Evolutionary conservation across 2,797 vertebrate species (phyloP).

Genomic region (Danio albolineatus): DNA sequence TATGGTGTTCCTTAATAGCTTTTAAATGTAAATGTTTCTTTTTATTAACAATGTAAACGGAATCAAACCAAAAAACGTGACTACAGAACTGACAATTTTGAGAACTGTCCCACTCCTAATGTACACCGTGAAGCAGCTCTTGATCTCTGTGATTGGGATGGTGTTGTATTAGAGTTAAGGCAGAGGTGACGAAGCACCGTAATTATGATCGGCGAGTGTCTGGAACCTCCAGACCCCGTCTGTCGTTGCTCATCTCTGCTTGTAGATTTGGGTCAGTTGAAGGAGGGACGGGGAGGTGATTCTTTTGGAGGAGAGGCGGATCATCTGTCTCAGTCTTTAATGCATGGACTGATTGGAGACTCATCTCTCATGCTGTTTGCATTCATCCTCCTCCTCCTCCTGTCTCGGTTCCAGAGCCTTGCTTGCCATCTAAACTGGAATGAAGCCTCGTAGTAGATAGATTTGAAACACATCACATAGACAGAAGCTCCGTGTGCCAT

Average conservation of each 20-base stretch:
- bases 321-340: conserved; percentile 34
- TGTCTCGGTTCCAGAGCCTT: conserved; percentile 14
- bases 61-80: too few species aligned
- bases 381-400: conserved; percentile 1
- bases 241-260: conserved; percentile 4
- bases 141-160: background rate
- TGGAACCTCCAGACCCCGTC: background rate
- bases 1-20: too few species aligned
- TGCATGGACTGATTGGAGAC: conserved; percentile 22
- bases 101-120: too few species aligned
- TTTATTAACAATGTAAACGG: too few species aligned
- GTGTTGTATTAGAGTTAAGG: background rate
- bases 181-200: background rate
- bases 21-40: too few species aligned
- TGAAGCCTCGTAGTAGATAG: background rate
- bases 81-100: too few species aligned
- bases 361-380: conserved; percentile 33
- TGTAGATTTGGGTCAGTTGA: conserved; percentile 27
- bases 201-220: conserved; percentile 3
- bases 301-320: conserved; percentile 16
- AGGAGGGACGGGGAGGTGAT: conserved; percentile 18
- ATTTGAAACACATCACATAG: background rate
- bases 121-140: background rate
- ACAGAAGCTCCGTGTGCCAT: background rate
- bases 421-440: background rate